phyloP scores from a whole-genome alignment of 2,113 vertebrate species.

The Hippoglossus stenolepis region DNA sequence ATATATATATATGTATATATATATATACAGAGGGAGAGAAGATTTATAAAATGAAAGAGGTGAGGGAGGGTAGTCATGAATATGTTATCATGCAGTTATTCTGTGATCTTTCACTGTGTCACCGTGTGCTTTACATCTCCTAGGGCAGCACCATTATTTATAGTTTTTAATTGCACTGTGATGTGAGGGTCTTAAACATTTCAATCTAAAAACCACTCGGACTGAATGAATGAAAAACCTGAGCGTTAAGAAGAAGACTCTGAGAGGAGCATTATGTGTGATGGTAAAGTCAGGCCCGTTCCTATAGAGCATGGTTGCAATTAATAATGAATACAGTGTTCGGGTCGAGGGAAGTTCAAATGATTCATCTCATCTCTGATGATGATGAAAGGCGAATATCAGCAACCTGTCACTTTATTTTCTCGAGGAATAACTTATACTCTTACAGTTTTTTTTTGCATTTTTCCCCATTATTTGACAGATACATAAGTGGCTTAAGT shows the following conservation, averaged over 20 bases:
- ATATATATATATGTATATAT: background rate
- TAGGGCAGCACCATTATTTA: background rate
- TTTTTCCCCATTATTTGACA: background rate
- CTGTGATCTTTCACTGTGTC: constrained; percentile 50
- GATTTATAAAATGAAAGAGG: constrained; percentile 9
- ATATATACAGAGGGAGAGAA: background rate
- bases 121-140: constrained; percentile 35
- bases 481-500: background rate
- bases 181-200: background rate
- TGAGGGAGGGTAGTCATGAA: constrained; percentile 39
- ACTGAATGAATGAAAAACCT: background rate
- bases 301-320: background rate
- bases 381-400: background rate
- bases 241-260: background rate
- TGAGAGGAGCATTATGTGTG: background rate
- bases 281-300: constrained; percentile 31
- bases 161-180: background rate
- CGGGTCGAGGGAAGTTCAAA: constrained; percentile 55
- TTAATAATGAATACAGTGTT: constrained; percentile 54
- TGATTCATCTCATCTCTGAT: constrained; percentile 33
- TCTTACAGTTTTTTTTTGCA: background rate
- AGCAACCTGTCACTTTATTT: background rate
- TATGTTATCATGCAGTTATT: constrained; percentile 47
- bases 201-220: constrained; percentile 6
- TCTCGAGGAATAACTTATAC: no score